Percentiles rank a stretch among this genome's conserved stretches.
Conservation (phyloP, 2,888 invertebrate species). For the Tigriopus californicus region DNA sequence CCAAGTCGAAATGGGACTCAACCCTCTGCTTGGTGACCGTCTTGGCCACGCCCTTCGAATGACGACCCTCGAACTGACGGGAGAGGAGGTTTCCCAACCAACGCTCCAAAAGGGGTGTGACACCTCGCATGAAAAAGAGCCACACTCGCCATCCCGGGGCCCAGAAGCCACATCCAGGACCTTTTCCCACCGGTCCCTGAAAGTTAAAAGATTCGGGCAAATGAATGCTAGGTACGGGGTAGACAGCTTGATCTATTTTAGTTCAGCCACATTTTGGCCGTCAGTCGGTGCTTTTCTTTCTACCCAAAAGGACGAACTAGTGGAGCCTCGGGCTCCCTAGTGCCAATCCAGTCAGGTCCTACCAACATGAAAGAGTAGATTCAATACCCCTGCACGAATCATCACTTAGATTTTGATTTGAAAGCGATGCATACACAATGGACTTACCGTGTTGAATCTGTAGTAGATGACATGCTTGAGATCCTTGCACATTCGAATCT, state of each 20-base stretch:
- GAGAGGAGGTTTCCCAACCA: conserved; percentile 99
- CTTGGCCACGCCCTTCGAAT: conserved; percentile 98
- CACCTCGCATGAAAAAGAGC: conserved; percentile 98
- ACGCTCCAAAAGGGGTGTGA: conserved; percentile 87
- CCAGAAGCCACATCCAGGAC: conserved; percentile 97
- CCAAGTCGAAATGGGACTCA: conserved; percentile 97
- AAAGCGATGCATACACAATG: neutral
- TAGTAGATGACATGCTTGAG: conserved; percentile 98
- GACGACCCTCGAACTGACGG: conserved; percentile 95
- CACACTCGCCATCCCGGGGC: conserved; percentile 98
- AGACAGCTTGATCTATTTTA: no score
- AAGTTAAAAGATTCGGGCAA: conserved; percentile 19
- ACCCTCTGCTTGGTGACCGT: conserved; percentile 99
- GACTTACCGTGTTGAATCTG: conserved; percentile 81
- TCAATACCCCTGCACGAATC: conserved; percentile 24
- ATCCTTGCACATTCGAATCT: conserved; percentile 99
- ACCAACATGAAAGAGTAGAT: conserved; percentile 4
- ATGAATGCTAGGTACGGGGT: no score
- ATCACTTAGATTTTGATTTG: conserved; percentile 34
- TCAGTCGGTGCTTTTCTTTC: conserved; percentile 12
- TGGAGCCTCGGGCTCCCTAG: conserved; percentile 1
- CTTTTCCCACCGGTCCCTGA: conserved; percentile 91
- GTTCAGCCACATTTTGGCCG: no score
- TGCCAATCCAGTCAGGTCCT: neutral
- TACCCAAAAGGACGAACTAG: conserved; percentile 2